Base-by-base conservation (phyloP, 2,888 invertebrate genomes). In the Drosophila prolongata region DNA sequence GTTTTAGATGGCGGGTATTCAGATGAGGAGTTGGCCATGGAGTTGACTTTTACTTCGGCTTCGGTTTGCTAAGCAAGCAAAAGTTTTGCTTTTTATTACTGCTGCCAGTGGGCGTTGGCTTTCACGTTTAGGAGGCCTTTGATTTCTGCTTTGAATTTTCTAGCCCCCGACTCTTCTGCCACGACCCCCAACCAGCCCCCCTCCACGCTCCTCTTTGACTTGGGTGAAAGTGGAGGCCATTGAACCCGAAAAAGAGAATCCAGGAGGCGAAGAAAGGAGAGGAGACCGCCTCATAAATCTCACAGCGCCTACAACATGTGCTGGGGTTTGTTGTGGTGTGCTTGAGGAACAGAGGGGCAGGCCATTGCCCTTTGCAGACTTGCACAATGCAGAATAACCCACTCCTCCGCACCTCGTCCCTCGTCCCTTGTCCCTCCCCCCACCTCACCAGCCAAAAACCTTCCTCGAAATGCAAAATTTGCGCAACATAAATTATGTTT, bases 401-500 rank as follows among this genome's bases (percentile, higher is more conserved):
- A 6, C 14, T 11, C 37, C 13, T 6, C 50, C 11, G 16, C 46
- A 14, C 10, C 14, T 11, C 24, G 11, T 10, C n/a, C 8, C 11
- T 34, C 16, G 16, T 16, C 1, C 14, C 27, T 6, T n/a, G n/a
- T n/a, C n/a, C 37, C 11, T 1, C 16, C 35, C 24, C 5, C 3
- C 24, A 24, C 24, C 24, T 4, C 5, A 24, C 24, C 4, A 24
- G 24, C 24, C 40, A 50, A 49, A 43, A 47, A 40, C 52, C 52
- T 38, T 55, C 43, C 16, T n/a, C 38, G 49, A 47, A 62, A 73
- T 38, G 71, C 55, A 70, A 84, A 83, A 87, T 89, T 89, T 84
- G 83, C 78, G 80, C 80, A 89, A 83, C 83, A 84, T 84, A 89
- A 84, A 89, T 84, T 84, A 89, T 87, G 89, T 84, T 82, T 86